phyloP scores from a whole-genome alignment of 2,797 vertebrate species.

The Remorina albescens region DNA sequence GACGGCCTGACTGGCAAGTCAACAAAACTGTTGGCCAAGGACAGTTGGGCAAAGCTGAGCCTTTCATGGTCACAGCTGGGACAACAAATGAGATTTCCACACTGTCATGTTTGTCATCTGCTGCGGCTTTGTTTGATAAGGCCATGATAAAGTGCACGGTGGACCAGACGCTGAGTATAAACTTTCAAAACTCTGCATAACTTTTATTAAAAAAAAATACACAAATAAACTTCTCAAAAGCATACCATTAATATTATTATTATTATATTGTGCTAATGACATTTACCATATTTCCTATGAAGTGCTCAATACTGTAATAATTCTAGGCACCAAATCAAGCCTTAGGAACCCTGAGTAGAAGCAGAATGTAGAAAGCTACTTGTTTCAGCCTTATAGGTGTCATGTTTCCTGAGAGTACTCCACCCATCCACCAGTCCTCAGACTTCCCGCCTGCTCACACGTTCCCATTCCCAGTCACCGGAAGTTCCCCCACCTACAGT shows the following conservation, averaged over 20 bases:
- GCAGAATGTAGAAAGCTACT: background rate
- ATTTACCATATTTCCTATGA: too few species aligned
- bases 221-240: slow-evolving; percentile 1
- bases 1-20: slow-evolving; percentile 42
- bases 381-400: background rate
- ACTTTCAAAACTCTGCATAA: slow-evolving; percentile 2
- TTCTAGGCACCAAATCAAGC: too few species aligned
- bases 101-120: slow-evolving; percentile 45
- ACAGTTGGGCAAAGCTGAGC: slow-evolving; percentile 42
- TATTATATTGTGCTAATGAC: background rate
- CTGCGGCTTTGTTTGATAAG: slow-evolving; percentile 38
- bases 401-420: background rate
- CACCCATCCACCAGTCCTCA: background rate
- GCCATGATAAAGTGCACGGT: background rate
- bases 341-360: background rate
- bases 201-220: slow-evolving; percentile 4
- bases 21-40: slow-evolving; percentile 27
- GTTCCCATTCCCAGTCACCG: too few species aligned
- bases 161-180: background rate
- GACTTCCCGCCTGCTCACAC: background rate
- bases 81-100: slow-evolving; percentile 55
- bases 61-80: slow-evolving; percentile 49
- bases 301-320: background rate
- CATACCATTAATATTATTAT: background rate
- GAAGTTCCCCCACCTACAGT: background rate